Evolutionary conservation across 2,113 vertebrate species (phyloP), one percentile per base, ranked within the genome.

Genomic region (Garra rufa): DNA sequence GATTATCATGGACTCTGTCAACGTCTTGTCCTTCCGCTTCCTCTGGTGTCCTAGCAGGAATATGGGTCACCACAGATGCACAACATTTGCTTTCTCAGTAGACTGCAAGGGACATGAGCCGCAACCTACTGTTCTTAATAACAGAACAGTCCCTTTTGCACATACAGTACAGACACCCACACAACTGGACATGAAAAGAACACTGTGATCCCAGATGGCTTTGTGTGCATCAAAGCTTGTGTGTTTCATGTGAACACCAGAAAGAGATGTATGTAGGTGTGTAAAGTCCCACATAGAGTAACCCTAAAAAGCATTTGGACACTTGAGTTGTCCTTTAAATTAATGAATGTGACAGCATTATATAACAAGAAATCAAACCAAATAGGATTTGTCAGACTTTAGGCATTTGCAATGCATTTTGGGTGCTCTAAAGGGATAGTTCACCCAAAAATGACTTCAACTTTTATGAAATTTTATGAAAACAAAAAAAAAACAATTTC

Each of bases 1-100:
- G 87, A 90, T 90, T 57, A 80, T 50, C 7, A 85, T 89, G 83
- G 75, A 85, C 89, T 92, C 90, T 91, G 86, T 89, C 78, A 79
- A 88, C 55, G 84, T 2, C 44, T 84, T 86, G 81, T 82, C 14
- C 82, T 30, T 67, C 48, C 55, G 17, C 43, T 63, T 52, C 41
- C 46, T 76, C 6, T 80, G 83, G 10, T 63, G 34, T 85, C 83
- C 59, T 14, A 24, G 73, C 17, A 15, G 28, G 59, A 0, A 81
- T 41, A 24, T 15, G 30, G 82, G 82, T 81, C 77, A 79, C 17
- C n/a, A 44, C 41, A 24, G 44, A 59, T 3, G 26, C 73, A 28
- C 26, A 46, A 10, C 6, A 8, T 83, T 65, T 76, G 8, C 41
- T 76, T 14, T 55, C 21, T 57, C 15, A 28, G 59, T 19, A 44